Base-by-base conservation (phyloP, 2,113 vertebrate species). In the Phrynosoma platyrhinos region DNA sequence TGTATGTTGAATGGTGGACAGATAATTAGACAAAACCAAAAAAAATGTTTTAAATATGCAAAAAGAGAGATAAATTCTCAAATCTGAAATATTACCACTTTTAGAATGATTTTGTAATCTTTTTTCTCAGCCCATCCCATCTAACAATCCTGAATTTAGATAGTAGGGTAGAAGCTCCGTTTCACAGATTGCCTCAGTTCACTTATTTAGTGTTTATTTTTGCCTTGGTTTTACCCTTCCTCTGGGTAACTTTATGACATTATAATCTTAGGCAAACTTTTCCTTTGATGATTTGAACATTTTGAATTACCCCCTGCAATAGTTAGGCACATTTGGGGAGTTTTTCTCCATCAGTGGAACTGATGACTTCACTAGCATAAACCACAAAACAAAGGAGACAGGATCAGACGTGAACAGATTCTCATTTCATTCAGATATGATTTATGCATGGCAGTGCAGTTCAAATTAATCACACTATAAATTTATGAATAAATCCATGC, bases 381-480 rank as follows among this genome's bases (percentile, higher is more conserved):
- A 83, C 69, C 85, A 91, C 79, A 80, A 91, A 91, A 76, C 75
- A 86, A 91, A 90, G 90, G 86, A 91, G 86, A 92, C 85, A 88
- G 87, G 62, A 86, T 53, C 47, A 91, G 82, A n/a, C 21, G 88
- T 81, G 82, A 91, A 91, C 0, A 79, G 90, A 91, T 84, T 91
- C 91, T 88, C 55, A 87, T 90, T 94, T 91, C 64, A 89, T 91
- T 91, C 86, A 69, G 74, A 88, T 89, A 76, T 77, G 90, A 95
- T 92, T 94, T 93, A 91, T 91, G 89, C 78, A 87, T 85, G 69
- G 74, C 30, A 88, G 83, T 9, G 3, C 79, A 55, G 68, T 1
- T 7, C 79, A 94, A 93, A 94, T 95, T 93, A 93, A 93, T 96
- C 94, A 92, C 12, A 47, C 90, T 91, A 55, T 91, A 94, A 93